phyloP scores from a whole-genome alignment of 2,888 invertebrate genomes.

The Pachymerium ferrugineum region DNA sequence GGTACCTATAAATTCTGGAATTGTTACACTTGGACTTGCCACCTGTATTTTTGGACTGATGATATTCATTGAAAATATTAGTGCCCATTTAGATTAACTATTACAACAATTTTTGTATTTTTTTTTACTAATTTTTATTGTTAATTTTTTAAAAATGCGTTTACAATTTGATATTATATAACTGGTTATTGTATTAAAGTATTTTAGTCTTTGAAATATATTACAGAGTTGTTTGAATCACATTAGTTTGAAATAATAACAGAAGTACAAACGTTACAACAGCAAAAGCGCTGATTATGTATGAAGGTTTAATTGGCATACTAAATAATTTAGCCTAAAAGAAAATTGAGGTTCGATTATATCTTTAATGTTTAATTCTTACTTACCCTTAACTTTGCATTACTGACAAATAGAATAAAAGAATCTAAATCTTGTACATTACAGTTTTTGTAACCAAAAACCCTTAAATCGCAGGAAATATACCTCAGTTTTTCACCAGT shows the following conservation, averaged over 20 bases:
- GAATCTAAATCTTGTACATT: slow-evolving; percentile 46
- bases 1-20: not conserved
- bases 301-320: slow-evolving; percentile 43
- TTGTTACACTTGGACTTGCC: not conserved
- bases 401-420: slow-evolving; percentile 45
- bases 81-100: no score
- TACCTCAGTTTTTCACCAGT: slow-evolving; percentile 45
- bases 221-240: slow-evolving; percentile 1
- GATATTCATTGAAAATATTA: not conserved
- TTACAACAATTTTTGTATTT: not conserved
- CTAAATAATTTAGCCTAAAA: slow-evolving; percentile 46
- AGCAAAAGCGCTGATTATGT: slow-evolving; percentile 42
- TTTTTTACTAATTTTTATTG: not conserved
- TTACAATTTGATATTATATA: not conserved
- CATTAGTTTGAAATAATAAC: slow-evolving; percentile 43
- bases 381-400: slow-evolving; percentile 44
- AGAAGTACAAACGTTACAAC: slow-evolving; percentile 42
- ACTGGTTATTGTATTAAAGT: no score
- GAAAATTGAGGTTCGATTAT: not conserved
- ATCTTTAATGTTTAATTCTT: not conserved
- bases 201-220: no score
- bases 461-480: slow-evolving; percentile 46
- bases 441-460: slow-evolving; percentile 46
- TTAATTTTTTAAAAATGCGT: not conserved
- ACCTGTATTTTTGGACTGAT: not conserved